Evolutionary conservation across 1,140 invertebrate species (phyloP).

Genomic region (Drosophila oshimai): DNA sequence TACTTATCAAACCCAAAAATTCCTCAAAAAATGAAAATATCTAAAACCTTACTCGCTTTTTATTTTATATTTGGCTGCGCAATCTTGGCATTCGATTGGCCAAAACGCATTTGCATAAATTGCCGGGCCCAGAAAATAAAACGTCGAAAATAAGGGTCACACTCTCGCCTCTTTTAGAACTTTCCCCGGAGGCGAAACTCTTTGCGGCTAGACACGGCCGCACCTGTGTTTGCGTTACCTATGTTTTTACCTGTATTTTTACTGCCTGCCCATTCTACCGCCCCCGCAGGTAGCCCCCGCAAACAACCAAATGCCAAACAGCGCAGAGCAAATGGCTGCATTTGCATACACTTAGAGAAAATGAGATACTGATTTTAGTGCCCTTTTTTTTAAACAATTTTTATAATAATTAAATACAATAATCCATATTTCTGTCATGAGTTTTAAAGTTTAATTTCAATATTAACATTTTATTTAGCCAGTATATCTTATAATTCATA

Average conservation of each 20-base stretch:
- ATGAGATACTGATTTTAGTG: neutral
- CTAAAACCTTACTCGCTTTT: neutral
- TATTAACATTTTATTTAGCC: no score
- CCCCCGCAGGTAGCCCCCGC: constrained; percentile 5
- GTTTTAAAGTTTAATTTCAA: no score
- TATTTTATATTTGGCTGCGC: constrained; percentile 9
- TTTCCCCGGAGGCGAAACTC: constrained; percentile 62
- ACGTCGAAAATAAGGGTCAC: constrained; percentile 26
- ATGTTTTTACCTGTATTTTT: neutral
- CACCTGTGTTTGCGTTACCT: constrained; percentile 8
- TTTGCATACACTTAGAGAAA: constrained; percentile 5
- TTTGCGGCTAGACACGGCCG: constrained; percentile 17
- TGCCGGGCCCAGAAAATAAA: constrained; percentile 16
- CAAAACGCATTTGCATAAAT: constrained; percentile 49
- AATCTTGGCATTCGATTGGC: constrained; percentile 4
- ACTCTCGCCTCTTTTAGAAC: constrained; percentile 50
- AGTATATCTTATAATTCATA: no score
- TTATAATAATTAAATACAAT: neutral
- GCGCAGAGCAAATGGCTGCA: constrained; percentile 53
- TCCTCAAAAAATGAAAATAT: no score
- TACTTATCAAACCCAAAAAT: no score
- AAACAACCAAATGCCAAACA: constrained; percentile 65
- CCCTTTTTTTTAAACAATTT: no score
- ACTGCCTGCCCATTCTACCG: neutral
- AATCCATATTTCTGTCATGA: neutral